Conservation (phyloP, 1,140 invertebrate species). For the Ips nitidus region DNA sequence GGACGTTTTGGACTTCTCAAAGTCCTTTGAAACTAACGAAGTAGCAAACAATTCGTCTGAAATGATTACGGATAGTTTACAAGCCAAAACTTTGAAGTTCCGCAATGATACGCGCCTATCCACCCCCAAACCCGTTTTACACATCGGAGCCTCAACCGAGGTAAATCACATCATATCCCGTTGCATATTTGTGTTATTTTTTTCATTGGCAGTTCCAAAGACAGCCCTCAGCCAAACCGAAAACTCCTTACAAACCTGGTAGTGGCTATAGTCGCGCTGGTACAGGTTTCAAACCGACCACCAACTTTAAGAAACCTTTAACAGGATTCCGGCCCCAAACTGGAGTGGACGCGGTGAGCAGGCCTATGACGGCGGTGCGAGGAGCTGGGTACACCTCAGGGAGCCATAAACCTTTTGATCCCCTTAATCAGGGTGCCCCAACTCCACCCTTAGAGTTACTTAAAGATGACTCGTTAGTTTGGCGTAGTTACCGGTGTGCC, state of each 20-base stretch:
- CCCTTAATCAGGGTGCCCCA: constrained; percentile 69
- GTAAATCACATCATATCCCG: constrained; percentile 29
- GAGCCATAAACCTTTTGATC: constrained; percentile 68
- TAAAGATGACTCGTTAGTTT: constrained; percentile 72
- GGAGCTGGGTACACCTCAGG: constrained; percentile 88
- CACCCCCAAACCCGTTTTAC: constrained; percentile 43
- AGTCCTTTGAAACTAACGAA: constrained; percentile 19
- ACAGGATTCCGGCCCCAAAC: constrained; percentile 46
- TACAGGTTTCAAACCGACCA: constrained; percentile 45
- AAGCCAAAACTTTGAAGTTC: constrained; percentile 19
- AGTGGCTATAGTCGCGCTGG: constrained; percentile 43
- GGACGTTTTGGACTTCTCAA: constrained; percentile 25
- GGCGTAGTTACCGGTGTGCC: background rate
- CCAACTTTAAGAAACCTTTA: constrained; percentile 43
- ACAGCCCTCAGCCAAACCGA: constrained; percentile 44
- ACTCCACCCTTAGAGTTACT: constrained; percentile 64
- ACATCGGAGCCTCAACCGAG: constrained; percentile 44
- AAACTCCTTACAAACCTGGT: constrained; percentile 40
- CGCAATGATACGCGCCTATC: constrained; percentile 40
- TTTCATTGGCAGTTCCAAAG: constrained; percentile 45
- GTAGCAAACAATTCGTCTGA: constrained; percentile 2
- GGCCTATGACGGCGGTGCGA: constrained; percentile 94
- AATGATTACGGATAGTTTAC: background rate
- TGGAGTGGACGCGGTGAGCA: constrained; percentile 40
- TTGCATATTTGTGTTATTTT: no score